phyloP scores from a whole-genome alignment of 2,113 vertebrate genomes.

The Pholis gunnellus region DNA sequence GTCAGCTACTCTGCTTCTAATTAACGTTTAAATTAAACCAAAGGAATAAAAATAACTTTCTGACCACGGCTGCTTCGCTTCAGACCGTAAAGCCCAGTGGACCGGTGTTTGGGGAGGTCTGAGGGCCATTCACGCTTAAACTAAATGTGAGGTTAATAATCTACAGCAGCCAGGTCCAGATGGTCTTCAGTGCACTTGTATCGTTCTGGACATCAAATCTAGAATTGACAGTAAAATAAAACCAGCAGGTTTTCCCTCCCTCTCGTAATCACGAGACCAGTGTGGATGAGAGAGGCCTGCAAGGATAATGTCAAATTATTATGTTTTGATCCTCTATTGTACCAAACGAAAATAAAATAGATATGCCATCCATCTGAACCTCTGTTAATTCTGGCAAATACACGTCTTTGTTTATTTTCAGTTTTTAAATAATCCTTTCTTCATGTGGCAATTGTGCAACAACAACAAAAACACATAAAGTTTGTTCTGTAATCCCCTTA shows the following conservation, averaged over 20 bases:
- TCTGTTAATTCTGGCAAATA: background rate
- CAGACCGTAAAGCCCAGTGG: slow-evolving; percentile 54
- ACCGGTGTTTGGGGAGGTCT: slow-evolving; percentile 24
- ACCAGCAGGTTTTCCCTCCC: background rate
- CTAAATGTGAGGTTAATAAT: slow-evolving; percentile 49
- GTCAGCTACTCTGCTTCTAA: slow-evolving; percentile 84
- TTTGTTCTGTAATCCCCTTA: background rate
- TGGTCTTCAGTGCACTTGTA: background rate
- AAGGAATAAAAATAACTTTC: slow-evolving; percentile 60
- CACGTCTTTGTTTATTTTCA: background rate
- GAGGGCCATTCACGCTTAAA: background rate
- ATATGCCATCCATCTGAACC: no score
- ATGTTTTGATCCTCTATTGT: background rate
- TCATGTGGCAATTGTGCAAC: background rate
- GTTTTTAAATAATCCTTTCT: background rate
- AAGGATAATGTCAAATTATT: background rate
- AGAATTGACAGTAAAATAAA: background rate
- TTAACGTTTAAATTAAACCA: slow-evolving; percentile 81
- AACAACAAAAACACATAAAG: no score
- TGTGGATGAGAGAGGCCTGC: background rate
- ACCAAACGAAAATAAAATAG: background rate
- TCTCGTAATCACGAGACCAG: background rate
- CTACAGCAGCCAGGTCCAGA: slow-evolving; percentile 5
- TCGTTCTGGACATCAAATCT: background rate
- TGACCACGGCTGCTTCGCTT: slow-evolving; percentile 54